phyloP scores from a whole-genome alignment of 2,888 invertebrate genomes.

The Drosophila paracracens region DNA sequence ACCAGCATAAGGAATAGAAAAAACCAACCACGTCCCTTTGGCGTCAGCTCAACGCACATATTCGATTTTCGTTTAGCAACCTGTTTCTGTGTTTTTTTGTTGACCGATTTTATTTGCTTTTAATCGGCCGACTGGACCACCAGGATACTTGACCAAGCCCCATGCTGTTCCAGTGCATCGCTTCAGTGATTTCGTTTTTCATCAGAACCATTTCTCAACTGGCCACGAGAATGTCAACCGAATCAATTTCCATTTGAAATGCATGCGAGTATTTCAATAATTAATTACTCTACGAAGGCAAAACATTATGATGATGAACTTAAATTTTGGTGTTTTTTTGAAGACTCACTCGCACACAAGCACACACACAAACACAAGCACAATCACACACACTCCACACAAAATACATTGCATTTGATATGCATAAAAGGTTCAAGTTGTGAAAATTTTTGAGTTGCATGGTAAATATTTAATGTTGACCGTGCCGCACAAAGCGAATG shows the following conservation, averaged over 20 bases:
- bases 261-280: constrained; percentile 48
- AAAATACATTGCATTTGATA: constrained; percentile 23
- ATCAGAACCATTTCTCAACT: constrained; percentile 36
- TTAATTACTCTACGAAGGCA: constrained; percentile 23
- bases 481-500: constrained; percentile 24
- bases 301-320: constrained; percentile 33
- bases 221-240: constrained; percentile 38
- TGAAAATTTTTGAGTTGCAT: constrained; percentile 36
- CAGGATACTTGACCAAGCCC: constrained; percentile 34
- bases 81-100: constrained; percentile 30
- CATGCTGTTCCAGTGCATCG: constrained; percentile 31
- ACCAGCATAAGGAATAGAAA: background rate
- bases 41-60: constrained; percentile 11
- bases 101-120: constrained; percentile 70
- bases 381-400: background rate
- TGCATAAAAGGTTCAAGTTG: constrained; percentile 37
- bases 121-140: constrained; percentile 60
- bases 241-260: constrained; percentile 63
- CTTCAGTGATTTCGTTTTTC: constrained; percentile 53
- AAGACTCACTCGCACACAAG: background rate
- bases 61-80: constrained; percentile 18
- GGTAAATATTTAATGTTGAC: constrained; percentile 68
- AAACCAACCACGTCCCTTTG: background rate
- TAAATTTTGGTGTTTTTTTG: constrained; percentile 17
- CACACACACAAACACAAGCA: background rate